phyloP scores from a whole-genome alignment of 53 echinoderm and acorn worm species.

The Zoroaster sp. region DNA sequence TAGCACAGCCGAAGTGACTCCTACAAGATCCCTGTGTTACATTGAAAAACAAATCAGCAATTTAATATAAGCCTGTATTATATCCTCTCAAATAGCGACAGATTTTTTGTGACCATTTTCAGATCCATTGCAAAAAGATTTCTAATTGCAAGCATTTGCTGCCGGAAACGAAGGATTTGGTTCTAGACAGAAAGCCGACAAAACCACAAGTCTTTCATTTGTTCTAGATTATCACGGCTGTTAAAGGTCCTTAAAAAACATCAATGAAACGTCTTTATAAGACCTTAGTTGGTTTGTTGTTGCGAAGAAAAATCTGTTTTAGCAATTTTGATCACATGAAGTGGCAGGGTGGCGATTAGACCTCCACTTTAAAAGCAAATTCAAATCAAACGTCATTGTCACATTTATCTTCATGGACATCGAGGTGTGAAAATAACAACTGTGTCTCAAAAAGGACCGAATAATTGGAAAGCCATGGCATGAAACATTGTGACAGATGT shows the following conservation, averaged over 20 bases:
- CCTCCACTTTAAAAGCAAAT: background rate
- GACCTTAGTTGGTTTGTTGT: too few relatives aligned
- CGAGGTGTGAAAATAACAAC: background rate
- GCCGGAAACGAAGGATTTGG: background rate
- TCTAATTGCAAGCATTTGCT: background rate
- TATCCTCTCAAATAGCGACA: background rate
- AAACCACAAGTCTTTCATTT: background rate
- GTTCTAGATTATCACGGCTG: background rate
- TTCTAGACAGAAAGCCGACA: background rate
- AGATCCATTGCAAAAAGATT: background rate
- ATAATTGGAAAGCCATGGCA: background rate
- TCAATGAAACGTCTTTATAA: too few relatives aligned
- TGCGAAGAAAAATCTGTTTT: background rate
- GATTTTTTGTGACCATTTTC: background rate
- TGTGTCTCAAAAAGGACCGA: background rate
- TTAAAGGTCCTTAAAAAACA: background rate
- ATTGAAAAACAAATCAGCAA: too few relatives aligned
- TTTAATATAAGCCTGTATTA: background rate
- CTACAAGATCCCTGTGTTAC: too few relatives aligned
- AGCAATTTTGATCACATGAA: background rate
- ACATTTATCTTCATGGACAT: background rate
- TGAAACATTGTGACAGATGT: background rate
- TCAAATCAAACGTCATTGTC: background rate
- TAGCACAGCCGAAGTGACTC: background rate
- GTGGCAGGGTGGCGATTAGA: background rate